A percentile compares a stretch with the other conserved stretches of the same genome.
These are phyloP conservation scores for Cinclus cinclus DNA, from an alignment of 2,113 vertebrate genomes.

Conservation along the genomic window DNA sequence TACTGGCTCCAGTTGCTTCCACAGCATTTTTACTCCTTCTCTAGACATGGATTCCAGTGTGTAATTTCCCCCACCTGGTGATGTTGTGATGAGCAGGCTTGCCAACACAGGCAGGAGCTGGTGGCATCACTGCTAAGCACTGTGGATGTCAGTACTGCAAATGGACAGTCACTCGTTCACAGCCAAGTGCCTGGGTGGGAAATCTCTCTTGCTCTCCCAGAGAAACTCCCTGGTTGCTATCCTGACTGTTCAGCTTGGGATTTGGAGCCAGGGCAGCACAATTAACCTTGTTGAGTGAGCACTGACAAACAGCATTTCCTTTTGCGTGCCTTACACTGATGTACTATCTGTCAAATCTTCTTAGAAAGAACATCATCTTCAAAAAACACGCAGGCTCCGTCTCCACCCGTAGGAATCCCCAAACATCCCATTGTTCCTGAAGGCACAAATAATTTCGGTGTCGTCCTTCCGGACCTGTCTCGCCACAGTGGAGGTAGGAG, in stretches of 20 bases:
- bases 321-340: not conserved
- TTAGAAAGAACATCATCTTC: conserved; percentile 84
- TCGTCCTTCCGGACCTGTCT: conserved; percentile 76
- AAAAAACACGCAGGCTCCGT: conserved; percentile 81
- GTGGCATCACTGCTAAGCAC: fast-evolving
- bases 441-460: conserved; percentile 83
- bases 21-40: not conserved
- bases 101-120: not conserved
- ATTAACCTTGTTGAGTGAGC: not conserved
- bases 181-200: not conserved
- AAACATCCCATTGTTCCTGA: conserved; percentile 79
- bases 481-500: conserved; percentile 87
- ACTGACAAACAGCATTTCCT: not conserved
- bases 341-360: not conserved
- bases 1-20: not conserved
- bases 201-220: not conserved
- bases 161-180: not conserved
- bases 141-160: not conserved
- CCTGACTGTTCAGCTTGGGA: not conserved
- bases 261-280: not conserved
- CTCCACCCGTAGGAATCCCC: conserved; percentile 69
- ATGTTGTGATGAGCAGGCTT: not conserved
- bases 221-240: not conserved
- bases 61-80: not conserved
- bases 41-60: not conserved